phyloP scores from a whole-genome alignment of 2,888 invertebrate genomes.

The Steinernema hermaphroditum region DNA sequence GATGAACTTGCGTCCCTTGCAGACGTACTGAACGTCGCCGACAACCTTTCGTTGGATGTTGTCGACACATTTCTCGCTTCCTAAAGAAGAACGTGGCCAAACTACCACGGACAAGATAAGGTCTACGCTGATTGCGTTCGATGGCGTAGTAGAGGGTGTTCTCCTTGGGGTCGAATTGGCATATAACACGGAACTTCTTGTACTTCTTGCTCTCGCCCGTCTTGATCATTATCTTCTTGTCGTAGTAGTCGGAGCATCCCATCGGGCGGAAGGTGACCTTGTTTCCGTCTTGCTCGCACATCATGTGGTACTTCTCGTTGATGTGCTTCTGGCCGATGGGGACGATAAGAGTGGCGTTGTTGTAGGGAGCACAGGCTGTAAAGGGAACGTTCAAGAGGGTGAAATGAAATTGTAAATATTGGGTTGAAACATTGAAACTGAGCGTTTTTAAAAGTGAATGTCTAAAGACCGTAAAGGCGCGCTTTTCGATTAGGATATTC shows the following conservation, averaged over 20 bases:
- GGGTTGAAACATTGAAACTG: too few species aligned
- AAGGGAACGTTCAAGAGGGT: neutral
- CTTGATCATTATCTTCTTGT: slow-evolving; percentile 1
- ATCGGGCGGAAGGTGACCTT: slow-evolving; percentile 9
- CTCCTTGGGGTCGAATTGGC: neutral
- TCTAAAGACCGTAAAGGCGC: too few species aligned
- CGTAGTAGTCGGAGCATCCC: slow-evolving; percentile 21
- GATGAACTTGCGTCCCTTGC: slow-evolving; percentile 5
- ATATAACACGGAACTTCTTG: slow-evolving; percentile 11
- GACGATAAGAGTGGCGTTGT: slow-evolving; percentile 17
- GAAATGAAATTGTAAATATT: neutral
- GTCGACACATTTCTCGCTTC: slow-evolving; percentile 1
- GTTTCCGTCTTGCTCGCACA: neutral
- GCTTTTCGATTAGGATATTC: too few species aligned
- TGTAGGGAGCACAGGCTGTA: slow-evolving; percentile 6
- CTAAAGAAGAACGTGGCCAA: neutral
- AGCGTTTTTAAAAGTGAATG: too few species aligned
- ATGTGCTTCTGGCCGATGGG: slow-evolving; percentile 3
- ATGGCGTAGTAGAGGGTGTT: slow-evolving; percentile 12
- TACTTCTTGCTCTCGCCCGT: slow-evolving; percentile 5
- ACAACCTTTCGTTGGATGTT: slow-evolving; percentile 14
- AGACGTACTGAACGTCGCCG: slow-evolving; percentile 20
- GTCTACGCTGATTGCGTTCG: neutral
- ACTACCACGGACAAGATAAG: neutral
- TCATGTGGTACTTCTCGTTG: slow-evolving; percentile 17